A percentile compares a stretch with the other conserved stretches of the same genome.
phyloP scores from a whole-genome alignment of 2,113 vertebrate genomes.

The Rousettus leschenaultii region DNA sequence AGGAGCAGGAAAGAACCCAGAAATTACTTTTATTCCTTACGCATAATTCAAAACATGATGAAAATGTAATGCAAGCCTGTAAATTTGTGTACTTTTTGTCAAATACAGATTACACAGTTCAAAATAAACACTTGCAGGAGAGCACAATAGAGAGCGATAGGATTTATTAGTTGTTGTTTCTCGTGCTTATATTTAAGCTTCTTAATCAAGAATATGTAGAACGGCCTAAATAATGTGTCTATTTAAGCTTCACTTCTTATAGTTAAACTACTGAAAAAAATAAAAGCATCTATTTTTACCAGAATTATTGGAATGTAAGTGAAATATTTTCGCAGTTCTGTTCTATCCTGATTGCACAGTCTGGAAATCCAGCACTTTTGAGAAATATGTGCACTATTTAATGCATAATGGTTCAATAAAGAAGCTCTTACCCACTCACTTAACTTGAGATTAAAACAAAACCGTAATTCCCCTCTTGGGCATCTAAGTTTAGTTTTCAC shows the following conservation, averaged over 20 bases:
- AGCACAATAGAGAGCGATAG: background rate
- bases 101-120: background rate
- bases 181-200: background rate
- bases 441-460: constrained; percentile 1
- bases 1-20: background rate
- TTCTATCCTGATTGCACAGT: background rate
- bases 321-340: background rate
- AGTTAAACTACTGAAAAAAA: background rate
- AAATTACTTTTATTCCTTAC: constrained; percentile 3
- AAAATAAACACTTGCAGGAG: background rate
- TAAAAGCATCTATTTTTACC: background rate
- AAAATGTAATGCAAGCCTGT: background rate
- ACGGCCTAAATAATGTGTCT: background rate
- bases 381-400: background rate
- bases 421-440: background rate
- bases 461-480: background rate
- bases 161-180: background rate
- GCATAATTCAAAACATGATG: background rate
- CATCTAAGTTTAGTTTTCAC: background rate
- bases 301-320: background rate
- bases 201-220: background rate
- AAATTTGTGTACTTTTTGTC: background rate
- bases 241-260: background rate
- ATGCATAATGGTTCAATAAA: background rate
- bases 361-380: background rate